Evolutionary conservation across 53 echinoderm and acorn worm species (phyloP), one percentile per base, ranked within the genome.

Genomic region (Mesocentrotus franciscanus): DNA sequence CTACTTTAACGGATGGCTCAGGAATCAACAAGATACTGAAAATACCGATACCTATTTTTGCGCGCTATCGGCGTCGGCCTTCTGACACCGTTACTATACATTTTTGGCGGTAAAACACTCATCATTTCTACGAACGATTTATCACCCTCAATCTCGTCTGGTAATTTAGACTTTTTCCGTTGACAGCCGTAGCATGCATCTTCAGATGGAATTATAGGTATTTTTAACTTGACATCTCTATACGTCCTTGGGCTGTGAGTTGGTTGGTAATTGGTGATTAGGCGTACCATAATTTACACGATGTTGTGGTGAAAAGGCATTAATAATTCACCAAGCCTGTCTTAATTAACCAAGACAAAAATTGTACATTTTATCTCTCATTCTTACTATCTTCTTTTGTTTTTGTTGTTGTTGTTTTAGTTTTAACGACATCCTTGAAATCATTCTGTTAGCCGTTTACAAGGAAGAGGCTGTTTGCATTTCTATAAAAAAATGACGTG

Each of bases 211-310:
- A 18, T 42, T 81, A 81, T 81, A 5, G 12, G 36, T 81, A 81
- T 42, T 10, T 74, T 32, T 81, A 81, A 81, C 6, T 33, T 81
- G 81, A 81, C 81, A 81, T 33, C 81, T 81, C 81, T 81, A 81
- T 81, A 11, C 81, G 81, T 36, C 81, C 36, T 81, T 81, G 34
- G 81, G 36, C 36, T 81, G 81, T 49, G 3, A 49, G 49, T 42
- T 8, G 36, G 36, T 81, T 18, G 36, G 18, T 81, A 81, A 81
- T 81, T 81, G 81, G 81, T 81, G 81, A 81, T 81, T 81, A 81
- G 81, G 81, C 36, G 18, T 16, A 36, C 39, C 8, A 11, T 36
- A 81, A 36, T 39, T 42, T 42, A 39, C 36, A 42, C 18, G 81
- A 33, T 81, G 39, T 18, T 42, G 10, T 39, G 20, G 81, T 13